Percentiles rank a stretch among this genome's conserved stretches.
These are phyloP conservation scores for Macheiramphus alcinus DNA, from an alignment of 2,113 vertebrate genomes.

Conservation along the genomic window DNA sequence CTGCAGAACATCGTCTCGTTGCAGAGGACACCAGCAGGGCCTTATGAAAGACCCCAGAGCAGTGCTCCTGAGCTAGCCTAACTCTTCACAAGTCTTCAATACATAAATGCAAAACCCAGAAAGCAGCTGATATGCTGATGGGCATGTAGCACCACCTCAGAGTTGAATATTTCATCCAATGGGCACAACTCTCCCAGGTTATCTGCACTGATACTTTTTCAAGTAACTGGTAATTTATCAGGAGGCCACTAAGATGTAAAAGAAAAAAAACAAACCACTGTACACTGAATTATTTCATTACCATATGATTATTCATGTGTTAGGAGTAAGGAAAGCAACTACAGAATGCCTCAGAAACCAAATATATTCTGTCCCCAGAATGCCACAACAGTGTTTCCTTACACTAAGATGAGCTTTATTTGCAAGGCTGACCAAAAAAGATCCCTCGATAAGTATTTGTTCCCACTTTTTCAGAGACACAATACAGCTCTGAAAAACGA, in stretches of 20 bases:
- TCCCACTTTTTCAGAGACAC: not conserved
- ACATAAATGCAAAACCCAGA: not conserved
- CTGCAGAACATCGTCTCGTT: not conserved
- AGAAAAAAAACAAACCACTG: not conserved
- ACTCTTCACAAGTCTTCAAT: not conserved
- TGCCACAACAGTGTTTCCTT: not conserved
- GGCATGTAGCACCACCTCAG: not conserved
- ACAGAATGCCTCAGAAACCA: not conserved
- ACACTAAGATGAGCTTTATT: not conserved
- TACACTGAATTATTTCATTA: not conserved
- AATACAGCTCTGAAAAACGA: not conserved
- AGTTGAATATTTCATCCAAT: not conserved
- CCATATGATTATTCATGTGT: not conserved
- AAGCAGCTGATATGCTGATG: not conserved
- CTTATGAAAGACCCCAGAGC: not conserved
- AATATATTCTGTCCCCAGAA: not conserved
- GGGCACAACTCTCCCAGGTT: not conserved
- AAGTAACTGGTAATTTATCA: not conserved
- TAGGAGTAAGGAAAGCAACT: not conserved
- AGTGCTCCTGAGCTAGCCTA: not conserved
- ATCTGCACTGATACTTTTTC: not conserved
- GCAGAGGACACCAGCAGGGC: not conserved
- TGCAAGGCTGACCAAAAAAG: not conserved
- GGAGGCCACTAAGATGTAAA: not conserved
- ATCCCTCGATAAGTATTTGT: not conserved